Evolutionary conservation across 2,888 invertebrate species (phyloP).

Genomic region (Hyposoter didymator): DNA sequence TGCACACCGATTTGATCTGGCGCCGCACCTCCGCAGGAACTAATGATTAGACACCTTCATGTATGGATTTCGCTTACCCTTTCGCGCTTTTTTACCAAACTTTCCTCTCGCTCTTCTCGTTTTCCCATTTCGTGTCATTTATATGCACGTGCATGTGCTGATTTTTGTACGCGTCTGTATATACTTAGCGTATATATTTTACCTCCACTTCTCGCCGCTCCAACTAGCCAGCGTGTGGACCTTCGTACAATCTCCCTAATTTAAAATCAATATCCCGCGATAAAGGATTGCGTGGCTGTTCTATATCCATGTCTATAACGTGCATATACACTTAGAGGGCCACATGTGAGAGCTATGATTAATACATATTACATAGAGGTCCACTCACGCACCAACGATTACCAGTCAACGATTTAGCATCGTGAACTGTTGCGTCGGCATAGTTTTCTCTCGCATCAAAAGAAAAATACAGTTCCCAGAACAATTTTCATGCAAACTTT

Average conservation of each 20-base stretch:
- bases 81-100: conserved; percentile 63
- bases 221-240: conserved; percentile 16
- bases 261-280: conserved; percentile 80
- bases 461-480: background rate
- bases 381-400: conserved; percentile 10
- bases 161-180: background rate
- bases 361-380: conserved; percentile 5
- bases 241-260: conserved; percentile 76
- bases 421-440: background rate
- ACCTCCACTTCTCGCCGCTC: background rate
- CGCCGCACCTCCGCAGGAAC: conserved; percentile 81
- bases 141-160: conserved; percentile 14
- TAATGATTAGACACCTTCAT: conserved; percentile 81
- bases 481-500: background rate
- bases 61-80: conserved; percentile 74
- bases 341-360: conserved; percentile 1
- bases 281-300: conserved; percentile 70
- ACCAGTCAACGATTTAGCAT: background rate
- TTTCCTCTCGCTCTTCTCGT: conserved; percentile 30
- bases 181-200: background rate
- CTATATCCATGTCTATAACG: conserved; percentile 40
- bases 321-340: background rate
- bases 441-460: background rate
- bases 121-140: conserved; percentile 20
- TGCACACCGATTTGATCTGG: conserved; percentile 80